A percentile compares a stretch with the other conserved stretches of the same genome.
phyloP scores from a whole-genome alignment of 2,888 invertebrate genomes.

The Aphelenchoides bicaudatus region DNA sequence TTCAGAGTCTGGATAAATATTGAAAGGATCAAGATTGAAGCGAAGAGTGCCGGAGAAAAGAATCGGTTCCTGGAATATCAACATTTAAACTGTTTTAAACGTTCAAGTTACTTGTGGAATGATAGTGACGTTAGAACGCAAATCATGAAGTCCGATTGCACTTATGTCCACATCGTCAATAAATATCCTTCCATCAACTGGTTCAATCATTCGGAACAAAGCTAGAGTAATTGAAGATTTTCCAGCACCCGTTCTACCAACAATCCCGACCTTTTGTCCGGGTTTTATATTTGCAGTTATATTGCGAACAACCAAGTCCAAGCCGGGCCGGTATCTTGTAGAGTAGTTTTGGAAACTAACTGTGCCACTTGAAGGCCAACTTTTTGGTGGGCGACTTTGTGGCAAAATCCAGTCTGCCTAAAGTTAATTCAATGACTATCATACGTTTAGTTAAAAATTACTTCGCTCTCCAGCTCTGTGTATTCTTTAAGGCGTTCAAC shows the following conservation, averaged over 20 bases:
- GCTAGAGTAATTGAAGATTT: slow-evolving; percentile 58
- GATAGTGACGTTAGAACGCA: slow-evolving; percentile 79
- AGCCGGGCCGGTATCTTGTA: slow-evolving; percentile 74
- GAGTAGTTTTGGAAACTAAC: slow-evolving; percentile 78
- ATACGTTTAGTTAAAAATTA: neutral
- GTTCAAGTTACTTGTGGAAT: slow-evolving; percentile 67
- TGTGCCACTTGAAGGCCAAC: slow-evolving; percentile 79
- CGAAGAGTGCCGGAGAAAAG: slow-evolving; percentile 75
- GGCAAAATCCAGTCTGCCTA: slow-evolving; percentile 64
- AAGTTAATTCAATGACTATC: neutral
- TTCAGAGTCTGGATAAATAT: slow-evolving; percentile 73
- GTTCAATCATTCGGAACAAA: slow-evolving; percentile 58
- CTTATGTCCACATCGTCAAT: slow-evolving; percentile 65
- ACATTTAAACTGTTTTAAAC: too few relatives aligned
- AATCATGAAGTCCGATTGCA: slow-evolving; percentile 77
- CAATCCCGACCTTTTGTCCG: slow-evolving; percentile 66
- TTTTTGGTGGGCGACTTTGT: slow-evolving; percentile 66
- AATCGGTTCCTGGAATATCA: slow-evolving; percentile 59
- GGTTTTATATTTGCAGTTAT: slow-evolving; percentile 66
- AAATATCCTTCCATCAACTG: slow-evolving; percentile 51
- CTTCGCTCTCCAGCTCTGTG: slow-evolving; percentile 50
- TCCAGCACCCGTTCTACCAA: slow-evolving; percentile 62
- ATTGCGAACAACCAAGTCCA: slow-evolving; percentile 66
- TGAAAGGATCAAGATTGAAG: slow-evolving; percentile 87
- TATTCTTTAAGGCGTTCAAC: slow-evolving; percentile 52